Evolutionary conservation across 2,888 invertebrate species (phyloP), one percentile per base, ranked within the genome.

Genomic region (Orthonevra nobilis): DNA sequence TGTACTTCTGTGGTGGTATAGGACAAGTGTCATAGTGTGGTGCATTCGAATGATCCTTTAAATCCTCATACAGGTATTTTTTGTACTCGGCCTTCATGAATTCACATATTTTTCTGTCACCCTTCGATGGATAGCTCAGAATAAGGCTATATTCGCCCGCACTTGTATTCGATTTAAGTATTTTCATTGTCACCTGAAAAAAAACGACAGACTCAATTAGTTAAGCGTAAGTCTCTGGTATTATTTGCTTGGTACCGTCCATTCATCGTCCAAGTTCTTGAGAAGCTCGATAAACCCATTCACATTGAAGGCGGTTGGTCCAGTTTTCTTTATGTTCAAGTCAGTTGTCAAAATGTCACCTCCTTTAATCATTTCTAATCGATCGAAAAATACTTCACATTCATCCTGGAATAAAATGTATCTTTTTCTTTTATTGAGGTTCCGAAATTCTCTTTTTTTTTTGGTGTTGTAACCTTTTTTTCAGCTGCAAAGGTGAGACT

Each of bases 1-100:
- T 23, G 30, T 86, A 87, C 4, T 82, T 72, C 0, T 82, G 81
- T 1, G 82, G 58, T 0, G 77, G 66, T 10, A 87, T 38, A 0
- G 86, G 87, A 46, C 86, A 87, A 1, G 34, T 81, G 12, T 83
- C 82, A 0, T 86, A 87, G 34, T 83, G 79, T 0, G 86, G 86
- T 0, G 86, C 87, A 72, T 87, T 87, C 0, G 85, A 82, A 54
- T 86, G 72, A 0, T 86, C 70, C 32, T 86, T 86, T 0, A 87
- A 42, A 3, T 60, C 74, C 0, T 85, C 83, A 44, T 87, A 87
- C 20, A 87, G 83, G 17, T 79, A 83, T 12, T 52, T 81, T 54
- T 85, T 86, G 63, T 87, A 87, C 15, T 82, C 75, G 23, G 74
- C 56, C 15, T 63, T 46, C 83, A 87, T 79, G 0, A 84, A 1